phyloP scores from a whole-genome alignment of 2,888 invertebrate genomes.

The Coenonympha glycerion region DNA sequence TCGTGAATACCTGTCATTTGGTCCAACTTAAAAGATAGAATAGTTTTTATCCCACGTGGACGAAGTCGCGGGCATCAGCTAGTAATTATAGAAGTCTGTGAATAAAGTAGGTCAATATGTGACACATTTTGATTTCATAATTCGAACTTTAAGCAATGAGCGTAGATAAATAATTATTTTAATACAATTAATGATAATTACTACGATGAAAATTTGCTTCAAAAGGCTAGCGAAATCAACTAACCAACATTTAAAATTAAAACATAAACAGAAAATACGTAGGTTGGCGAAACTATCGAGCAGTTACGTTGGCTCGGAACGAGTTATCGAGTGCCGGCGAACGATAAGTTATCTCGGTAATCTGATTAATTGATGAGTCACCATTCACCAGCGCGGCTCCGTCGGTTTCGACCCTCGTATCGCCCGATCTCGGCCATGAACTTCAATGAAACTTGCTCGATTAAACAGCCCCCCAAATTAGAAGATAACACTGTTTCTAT shows the following conservation, averaged over 20 bases:
- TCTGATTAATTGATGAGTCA: conserved; percentile 56
- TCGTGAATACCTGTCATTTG: no score
- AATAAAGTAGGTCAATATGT: no score
- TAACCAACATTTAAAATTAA: neutral
- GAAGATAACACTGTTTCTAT: neutral
- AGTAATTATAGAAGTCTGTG: no score
- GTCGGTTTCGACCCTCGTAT: conserved; percentile 13
- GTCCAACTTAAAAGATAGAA: no score
- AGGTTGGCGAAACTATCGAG: neutral
- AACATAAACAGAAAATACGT: neutral
- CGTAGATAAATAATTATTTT: no score
- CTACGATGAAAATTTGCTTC: no score
- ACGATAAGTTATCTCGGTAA: conserved; percentile 58
- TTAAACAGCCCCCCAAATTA: neutral
- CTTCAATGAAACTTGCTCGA: conserved; percentile 7
- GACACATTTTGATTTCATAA: no score
- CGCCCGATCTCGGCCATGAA: conserved; percentile 11
- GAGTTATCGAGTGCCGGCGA: conserved; percentile 27
- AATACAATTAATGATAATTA: no score
- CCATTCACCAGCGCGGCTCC: conserved; percentile 12
- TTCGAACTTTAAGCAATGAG: no score
- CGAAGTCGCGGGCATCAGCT: no score
- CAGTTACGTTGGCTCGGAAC: neutral
- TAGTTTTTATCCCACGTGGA: no score
- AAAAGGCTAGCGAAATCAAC: no score